Conservation (phyloP, 2,888 invertebrate genomes). For the Uropetala carovei region DNA sequence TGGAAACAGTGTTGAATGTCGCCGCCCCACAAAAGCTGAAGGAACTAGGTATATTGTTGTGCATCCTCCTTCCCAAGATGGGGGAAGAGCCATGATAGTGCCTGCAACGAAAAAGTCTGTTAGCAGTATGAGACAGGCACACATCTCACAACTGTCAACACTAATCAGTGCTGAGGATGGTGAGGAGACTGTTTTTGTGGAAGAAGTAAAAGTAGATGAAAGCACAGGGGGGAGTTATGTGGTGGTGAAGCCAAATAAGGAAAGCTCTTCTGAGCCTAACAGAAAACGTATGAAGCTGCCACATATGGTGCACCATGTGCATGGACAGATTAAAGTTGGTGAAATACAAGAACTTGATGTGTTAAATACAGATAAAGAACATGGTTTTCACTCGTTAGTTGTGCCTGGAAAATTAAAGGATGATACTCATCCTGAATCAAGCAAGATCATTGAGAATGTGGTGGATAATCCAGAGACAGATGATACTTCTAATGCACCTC, state of each 20-base stretch:
- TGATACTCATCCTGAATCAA: background rate
- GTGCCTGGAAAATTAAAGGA: background rate
- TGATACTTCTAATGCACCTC: background rate
- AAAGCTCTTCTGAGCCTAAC: background rate
- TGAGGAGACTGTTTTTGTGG: slow-evolving; percentile 45
- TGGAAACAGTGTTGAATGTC: background rate
- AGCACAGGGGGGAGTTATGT: background rate
- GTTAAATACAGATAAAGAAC: background rate
- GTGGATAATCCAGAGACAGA: background rate
- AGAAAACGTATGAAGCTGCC: slow-evolving; percentile 10
- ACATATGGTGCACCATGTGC: background rate
- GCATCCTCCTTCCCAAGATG: slow-evolving; percentile 3
- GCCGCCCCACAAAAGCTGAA: background rate
- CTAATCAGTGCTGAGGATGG: slow-evolving; percentile 3
- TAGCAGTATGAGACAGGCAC: background rate
- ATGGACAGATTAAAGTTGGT: slow-evolving; percentile 32
- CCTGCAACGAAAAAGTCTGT: background rate
- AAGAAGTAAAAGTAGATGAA: slow-evolving; percentile 40
- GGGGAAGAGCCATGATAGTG: background rate
- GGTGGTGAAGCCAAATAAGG: slow-evolving; percentile 24
- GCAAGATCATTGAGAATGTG: background rate
- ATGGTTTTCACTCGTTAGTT: background rate
- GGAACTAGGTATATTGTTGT: slow-evolving; percentile 40
- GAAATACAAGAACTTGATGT: background rate
- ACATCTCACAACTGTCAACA: background rate